Base-by-base conservation (phyloP, 2,797 vertebrate species). In the Enteromius treurensis region DNA sequence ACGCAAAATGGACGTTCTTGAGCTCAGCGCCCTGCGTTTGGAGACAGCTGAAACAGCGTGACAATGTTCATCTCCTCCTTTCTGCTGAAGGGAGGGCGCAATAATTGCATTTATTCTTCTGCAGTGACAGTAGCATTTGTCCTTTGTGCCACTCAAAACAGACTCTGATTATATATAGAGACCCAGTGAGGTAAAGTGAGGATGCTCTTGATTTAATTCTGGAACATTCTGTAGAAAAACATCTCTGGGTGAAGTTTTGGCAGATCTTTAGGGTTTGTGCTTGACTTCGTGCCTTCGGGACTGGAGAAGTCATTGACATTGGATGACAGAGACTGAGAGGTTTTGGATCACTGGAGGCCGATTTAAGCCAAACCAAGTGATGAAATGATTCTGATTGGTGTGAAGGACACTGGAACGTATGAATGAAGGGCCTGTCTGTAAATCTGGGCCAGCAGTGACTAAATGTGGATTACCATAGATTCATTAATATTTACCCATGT, bases 91-190 rank as follows among this genome's bases (percentile, higher is more conserved):
- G 86, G 80, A 77, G 77, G 82, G 45, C 9, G 29, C 79, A 82
- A 79, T 84, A 82, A 87, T 83, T 82, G 86, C 77, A 70, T 85
- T 87, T 82, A 80, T 83, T 80, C 82, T 26, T 75, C 40, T 83
- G 65, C 10, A 71, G 77, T 65, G 81, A 73, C 75, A 51, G 77
- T 80, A 78, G 70, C 77, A 84, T 85, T 79, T 79, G 77, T 68
- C 64, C 77, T 79, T 68, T 53, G 77, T 79, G 77, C 64, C 77
- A 79, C 47, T 79, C 77, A 79, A 79, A 79, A 77, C 55, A 77
- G 58, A 51, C 64, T 79, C 47, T 37, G 62, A 68, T 68, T 65
- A 79, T 65, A 67, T 49, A 79, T 51, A 26, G 32, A 49, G 29
- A 13, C 62, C 42, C 21, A 51, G 62, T 51, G 62, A 67, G 62